Evolutionary conservation across 2,797 vertebrate genomes (phyloP), one percentile per base, ranked within the genome.

Genomic region (Mus spretus): DNA sequence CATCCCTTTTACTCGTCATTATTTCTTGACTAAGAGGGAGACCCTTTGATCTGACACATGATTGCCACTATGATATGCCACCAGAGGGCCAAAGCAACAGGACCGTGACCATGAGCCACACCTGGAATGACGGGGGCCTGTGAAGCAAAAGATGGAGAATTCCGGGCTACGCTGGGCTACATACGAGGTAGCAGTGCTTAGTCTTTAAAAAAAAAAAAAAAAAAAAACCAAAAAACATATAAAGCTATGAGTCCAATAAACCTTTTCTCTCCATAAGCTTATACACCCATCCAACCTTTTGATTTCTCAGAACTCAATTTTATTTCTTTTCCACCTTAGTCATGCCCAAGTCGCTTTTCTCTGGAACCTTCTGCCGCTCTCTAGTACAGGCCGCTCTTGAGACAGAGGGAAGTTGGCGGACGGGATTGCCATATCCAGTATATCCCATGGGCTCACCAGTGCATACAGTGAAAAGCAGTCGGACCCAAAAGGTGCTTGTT

Each of bases 251-350:
- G n/a, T 53, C n/a, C 57, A 85, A 77, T 4, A 77, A 77, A 47
- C 40, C 20, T 47, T 85, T 77, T 84, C 37, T 83, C 63, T 57
- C 20, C 4, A 3, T 47, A 82, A 63, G 44, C 28, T 34, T 63
- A 74, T 12, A 50, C 59, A 11, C 63, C 83, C 95, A 89, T 50
- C 37, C 82, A 53, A 22, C 31, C 80, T 81, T 37, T 26, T 19
- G 40, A 75, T 90, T 47, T 90, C 79, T 63, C 50, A 55, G 84
- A 67, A 95, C 94, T 93, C 87, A 96, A 88, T 96, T 95, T 86
- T 61, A 15, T 72, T 31, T 85, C 70, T 63, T 94, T 50, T 92
- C 90, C 31, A 20, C 26, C 5, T 22, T 4, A 31, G 40, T 72
- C 84, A 26, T 15, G 55, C 67, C 26, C 0, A 40, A 15, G 55